Evolutionary conservation across 2,113 vertebrate species (phyloP), one percentile per base, ranked within the genome.

Genomic region (Apodemus sylvaticus): DNA sequence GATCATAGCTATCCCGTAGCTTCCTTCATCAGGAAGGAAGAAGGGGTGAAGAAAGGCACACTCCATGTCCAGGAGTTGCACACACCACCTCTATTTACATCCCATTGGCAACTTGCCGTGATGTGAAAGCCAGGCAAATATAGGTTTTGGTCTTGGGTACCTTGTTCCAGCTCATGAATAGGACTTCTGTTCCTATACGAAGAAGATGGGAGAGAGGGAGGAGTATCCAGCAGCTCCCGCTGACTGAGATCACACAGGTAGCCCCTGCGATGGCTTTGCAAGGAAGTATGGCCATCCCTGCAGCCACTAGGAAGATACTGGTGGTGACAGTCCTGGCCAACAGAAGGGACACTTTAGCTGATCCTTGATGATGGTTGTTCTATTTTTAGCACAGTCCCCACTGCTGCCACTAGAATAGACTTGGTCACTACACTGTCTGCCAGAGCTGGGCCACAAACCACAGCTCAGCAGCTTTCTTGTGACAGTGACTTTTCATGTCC

Each of bases 381-480:
- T 39, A 6, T 79, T 79, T 85, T 48, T 13, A 60, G 64, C 42
- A 22, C 31, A 13, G 60, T 51, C 93, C 70, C 55, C 53, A 48
- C 22, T 39, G 24, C 36, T 51, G 81, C 64, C 76, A 45, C 22
- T 11, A 64, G 10, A 62, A 45, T 78, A 86, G 62, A 53, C 36
- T 7, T 22, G 7, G 58, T 90, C 79, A 20, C 81, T 85, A 70
- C 6, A 19, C 55, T 83, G 81, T 82, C 90, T 39, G 6, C 85
- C n/a, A 29, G 77, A 66, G 45, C 68, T 51, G 19, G 71, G 79
- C 36, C 36, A 19, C n/a, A 53, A 79, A 70, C 39, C 39, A 39
- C 71, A 85, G 93, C 74, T 90, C 94, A 96, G 91, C 95, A 71
- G 66, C 60, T 92, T 74, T 64, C 17, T 79, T 34, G 71, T 42